Percentiles rank a stretch among this genome's conserved stretches.
Evolutionary conservation across 2,113 vertebrate genomes (phyloP).

Genomic region (Ammodytes dubius): DNA sequence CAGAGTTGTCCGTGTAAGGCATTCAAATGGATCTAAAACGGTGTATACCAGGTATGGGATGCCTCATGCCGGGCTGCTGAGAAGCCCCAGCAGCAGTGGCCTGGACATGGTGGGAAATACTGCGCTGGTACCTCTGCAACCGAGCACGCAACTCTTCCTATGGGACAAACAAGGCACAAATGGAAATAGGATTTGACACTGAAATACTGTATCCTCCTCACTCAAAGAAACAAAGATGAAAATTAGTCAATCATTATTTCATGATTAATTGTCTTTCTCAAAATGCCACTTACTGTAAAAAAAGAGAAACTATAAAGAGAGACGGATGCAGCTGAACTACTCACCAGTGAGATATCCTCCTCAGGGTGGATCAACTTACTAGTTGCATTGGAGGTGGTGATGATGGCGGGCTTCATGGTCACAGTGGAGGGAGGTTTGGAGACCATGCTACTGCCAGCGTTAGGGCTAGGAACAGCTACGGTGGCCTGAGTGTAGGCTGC

Average conservation of each 20-base stretch:
- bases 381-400: slow-evolving; percentile 96
- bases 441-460: slow-evolving; percentile 86
- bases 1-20: background rate
- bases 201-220: background rate
- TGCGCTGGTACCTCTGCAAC: slow-evolving; percentile 91
- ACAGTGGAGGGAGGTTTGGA: slow-evolving; percentile 91
- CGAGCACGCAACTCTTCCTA: slow-evolving; percentile 95
- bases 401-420: slow-evolving; percentile 95
- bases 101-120: slow-evolving; percentile 89
- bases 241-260: background rate
- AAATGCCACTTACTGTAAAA: slow-evolving; percentile 70
- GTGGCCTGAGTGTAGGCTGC: slow-evolving; percentile 94
- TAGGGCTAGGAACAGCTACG: slow-evolving; percentile 71
- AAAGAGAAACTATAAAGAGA: slow-evolving; percentile 35
- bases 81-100: slow-evolving; percentile 87
- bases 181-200: background rate
- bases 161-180: slow-evolving; percentile 35
- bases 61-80: slow-evolving; percentile 91
- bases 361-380: slow-evolving; percentile 99
- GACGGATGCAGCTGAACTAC: slow-evolving; percentile 70
- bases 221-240: background rate
- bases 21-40: background rate
- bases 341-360: slow-evolving; percentile 99
- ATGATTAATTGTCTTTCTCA: background rate
- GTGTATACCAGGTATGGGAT: slow-evolving; percentile 82